These are phyloP conservation scores for Erebia epiphron DNA, from an alignment of 2,888 invertebrate species.

Conservation along the genomic window DNA sequence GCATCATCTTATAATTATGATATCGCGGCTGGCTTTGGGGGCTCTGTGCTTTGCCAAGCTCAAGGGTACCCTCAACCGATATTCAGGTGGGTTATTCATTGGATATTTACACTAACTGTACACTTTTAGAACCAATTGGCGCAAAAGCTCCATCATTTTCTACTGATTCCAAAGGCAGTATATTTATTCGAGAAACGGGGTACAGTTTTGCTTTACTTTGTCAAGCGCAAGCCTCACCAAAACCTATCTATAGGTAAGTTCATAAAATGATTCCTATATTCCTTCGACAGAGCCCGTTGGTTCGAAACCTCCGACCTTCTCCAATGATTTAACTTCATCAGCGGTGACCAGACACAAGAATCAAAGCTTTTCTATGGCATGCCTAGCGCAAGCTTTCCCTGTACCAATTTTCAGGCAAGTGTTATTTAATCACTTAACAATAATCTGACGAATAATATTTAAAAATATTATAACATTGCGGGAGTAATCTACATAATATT, in stretches of 20 bases:
- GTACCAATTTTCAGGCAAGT: slow-evolving; percentile 88
- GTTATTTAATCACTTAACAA: slow-evolving; percentile 3
- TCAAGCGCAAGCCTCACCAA: slow-evolving; percentile 85
- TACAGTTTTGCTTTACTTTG: slow-evolving; percentile 85
- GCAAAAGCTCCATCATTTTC: slow-evolving; percentile 85
- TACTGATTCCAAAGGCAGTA: slow-evolving; percentile 84
- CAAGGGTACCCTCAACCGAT: slow-evolving; percentile 85
- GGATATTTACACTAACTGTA: slow-evolving; percentile 45
- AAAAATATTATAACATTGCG: background rate
- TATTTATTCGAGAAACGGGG: slow-evolving; percentile 81
- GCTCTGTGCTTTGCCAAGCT: slow-evolving; percentile 81
- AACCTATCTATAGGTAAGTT: slow-evolving; percentile 85
- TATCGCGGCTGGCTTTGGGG: slow-evolving; percentile 63
- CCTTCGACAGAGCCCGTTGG: slow-evolving; percentile 83
- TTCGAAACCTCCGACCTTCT: slow-evolving; percentile 84
- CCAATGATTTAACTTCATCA: slow-evolving; percentile 83
- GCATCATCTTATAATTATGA: slow-evolving; percentile 78
- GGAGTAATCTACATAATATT: background rate
- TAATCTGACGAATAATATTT: background rate
- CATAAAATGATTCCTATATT: slow-evolving; percentile 45
- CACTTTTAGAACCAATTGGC: slow-evolving; percentile 83
- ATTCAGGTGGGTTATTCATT: slow-evolving; percentile 83
- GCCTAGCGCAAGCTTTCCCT: slow-evolving; percentile 88
- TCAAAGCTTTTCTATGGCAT: slow-evolving; percentile 85
- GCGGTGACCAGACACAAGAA: slow-evolving; percentile 82